Evolutionary conservation across 92 coral and sea anemone genomes (phyloP).

Genomic region (Umimayanthus chanpuru): DNA sequence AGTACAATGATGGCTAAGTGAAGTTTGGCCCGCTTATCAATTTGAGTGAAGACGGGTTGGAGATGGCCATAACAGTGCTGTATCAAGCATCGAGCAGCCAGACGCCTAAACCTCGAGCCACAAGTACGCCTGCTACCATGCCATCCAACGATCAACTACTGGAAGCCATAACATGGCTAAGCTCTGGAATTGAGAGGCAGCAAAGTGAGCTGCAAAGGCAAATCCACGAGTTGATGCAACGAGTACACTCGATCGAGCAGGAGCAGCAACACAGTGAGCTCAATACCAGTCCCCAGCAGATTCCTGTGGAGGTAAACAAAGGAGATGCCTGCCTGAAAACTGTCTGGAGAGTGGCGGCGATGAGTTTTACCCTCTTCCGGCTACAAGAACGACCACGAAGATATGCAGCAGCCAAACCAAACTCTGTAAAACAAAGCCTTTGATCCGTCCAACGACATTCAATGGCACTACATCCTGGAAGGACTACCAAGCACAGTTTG

Average conservation of each 20-base stretch:
- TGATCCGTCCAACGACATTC: conserved; percentile 31
- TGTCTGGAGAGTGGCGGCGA: neutral
- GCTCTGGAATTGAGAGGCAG: conserved; percentile 8
- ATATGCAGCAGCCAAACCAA: neutral
- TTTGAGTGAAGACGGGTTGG: neutral
- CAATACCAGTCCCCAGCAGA: conserved; percentile 25
- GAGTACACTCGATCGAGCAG: conserved; percentile 6
- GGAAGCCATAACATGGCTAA: conserved; percentile 10
- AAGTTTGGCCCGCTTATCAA: conserved; percentile 16
- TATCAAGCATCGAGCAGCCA: neutral
- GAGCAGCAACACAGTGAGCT: conserved; percentile 4
- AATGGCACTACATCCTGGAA: conserved; percentile 60
- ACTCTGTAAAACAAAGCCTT: conserved; percentile 46
- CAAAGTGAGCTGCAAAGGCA: conserved; percentile 13
- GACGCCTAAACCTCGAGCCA: neutral
- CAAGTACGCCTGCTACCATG: conserved; percentile 18
- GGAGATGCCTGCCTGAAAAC: neutral
- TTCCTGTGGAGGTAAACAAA: neutral
- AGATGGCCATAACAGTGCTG: neutral
- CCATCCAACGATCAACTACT: conserved; percentile 7
- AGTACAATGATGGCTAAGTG: neutral
- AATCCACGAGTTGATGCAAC: conserved; percentile 4
- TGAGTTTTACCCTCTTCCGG: neutral
- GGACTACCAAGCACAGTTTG: conserved; percentile 61
- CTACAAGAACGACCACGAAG: conserved; percentile 19